Base-by-base conservation (phyloP, 2,797 vertebrate genomes). In the Sternarchorhynchus goeldii region DNA sequence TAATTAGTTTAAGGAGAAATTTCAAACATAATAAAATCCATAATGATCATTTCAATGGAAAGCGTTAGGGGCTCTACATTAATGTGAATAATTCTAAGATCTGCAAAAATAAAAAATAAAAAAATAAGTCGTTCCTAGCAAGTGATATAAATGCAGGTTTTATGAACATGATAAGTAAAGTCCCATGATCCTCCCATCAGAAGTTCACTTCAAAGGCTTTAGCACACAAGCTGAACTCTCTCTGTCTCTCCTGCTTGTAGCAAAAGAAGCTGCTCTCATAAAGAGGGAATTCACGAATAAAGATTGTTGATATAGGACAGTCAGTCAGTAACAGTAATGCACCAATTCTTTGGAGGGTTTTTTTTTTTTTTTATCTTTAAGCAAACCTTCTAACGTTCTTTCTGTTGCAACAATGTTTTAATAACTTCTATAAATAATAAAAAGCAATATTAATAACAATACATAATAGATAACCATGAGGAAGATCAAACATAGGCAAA, bases 121-220 rank as follows among this genome's bases (percentile, higher is more conserved):
- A 25, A 25, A 25, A 25, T 1, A 65, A 65, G 32, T 10, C 10
- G 17, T 21, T 10, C 64, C 20, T 66, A 41, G 20, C n/a, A 29
- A 18, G 25, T 21, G 3, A 21, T 17, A 6, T 12, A 34, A 41
- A 45, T 20, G 3, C n/a, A 6, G 3, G 21, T 36, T 41, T 12
- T 67, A 50, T 20, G 45, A 25, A 50, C 39, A 67, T 50, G 39
- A 66, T n/a, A 18, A 66, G 64, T 21, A n/a, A n/a, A n/a, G n/a
- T n/a, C n/a, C 64, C 25, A 25, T 66, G n/a, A 12, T 3, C 5
- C 7, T 67, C n/a, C 20, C 65, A 25, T 25, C 36, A 45, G 65
- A 41, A 50, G 20, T 12, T 67, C 12, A 67, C 41, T 53, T 53
- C 5, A 53, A 53, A 53, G 66, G 21, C 36, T 45, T 16, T 4